phyloP scores from a whole-genome alignment of 2,113 vertebrate genomes.

The Planiliza haematocheilus region DNA sequence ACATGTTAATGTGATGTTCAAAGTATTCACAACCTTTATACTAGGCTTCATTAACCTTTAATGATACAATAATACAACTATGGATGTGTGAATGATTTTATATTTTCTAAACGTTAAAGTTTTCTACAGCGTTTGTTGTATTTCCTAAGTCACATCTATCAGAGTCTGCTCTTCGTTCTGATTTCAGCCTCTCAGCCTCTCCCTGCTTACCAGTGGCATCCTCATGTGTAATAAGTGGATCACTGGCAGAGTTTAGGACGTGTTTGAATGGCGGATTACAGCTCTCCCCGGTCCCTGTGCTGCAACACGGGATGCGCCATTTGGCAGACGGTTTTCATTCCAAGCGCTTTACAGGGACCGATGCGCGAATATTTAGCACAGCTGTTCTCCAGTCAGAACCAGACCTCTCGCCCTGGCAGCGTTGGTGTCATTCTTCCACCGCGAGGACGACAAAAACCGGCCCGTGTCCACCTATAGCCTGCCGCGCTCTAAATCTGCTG shows the following conservation, averaged over 20 bases:
- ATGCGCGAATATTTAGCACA: conserved; percentile 4
- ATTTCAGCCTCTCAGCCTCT: conserved; percentile 27
- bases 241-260: conserved; percentile 47
- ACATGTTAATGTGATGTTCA: too few relatives aligned
- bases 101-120: too few relatives aligned
- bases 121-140: too few relatives aligned
- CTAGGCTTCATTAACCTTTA: too few relatives aligned
- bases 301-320: conserved; percentile 34
- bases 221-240: conserved; percentile 62
- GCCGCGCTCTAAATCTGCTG: background rate
- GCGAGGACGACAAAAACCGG: conserved; percentile 30
- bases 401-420: conserved; percentile 22
- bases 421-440: conserved; percentile 7
- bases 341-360: conserved; percentile 19
- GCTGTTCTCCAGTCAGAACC: conserved; percentile 27
- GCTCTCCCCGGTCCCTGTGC: conserved; percentile 27
- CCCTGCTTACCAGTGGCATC: conserved; percentile 10
- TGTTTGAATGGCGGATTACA: conserved; percentile 58
- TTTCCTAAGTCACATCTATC: background rate
- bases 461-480: conserved; percentile 1
- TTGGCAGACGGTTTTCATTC: conserved; percentile 43
- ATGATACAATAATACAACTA: too few relatives aligned
- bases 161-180: background rate
- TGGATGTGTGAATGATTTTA: too few relatives aligned
- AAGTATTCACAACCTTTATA: too few relatives aligned